These are phyloP conservation scores for Busseola fusca DNA, from an alignment of 2,888 invertebrate species.

Conservation along the genomic window DNA sequence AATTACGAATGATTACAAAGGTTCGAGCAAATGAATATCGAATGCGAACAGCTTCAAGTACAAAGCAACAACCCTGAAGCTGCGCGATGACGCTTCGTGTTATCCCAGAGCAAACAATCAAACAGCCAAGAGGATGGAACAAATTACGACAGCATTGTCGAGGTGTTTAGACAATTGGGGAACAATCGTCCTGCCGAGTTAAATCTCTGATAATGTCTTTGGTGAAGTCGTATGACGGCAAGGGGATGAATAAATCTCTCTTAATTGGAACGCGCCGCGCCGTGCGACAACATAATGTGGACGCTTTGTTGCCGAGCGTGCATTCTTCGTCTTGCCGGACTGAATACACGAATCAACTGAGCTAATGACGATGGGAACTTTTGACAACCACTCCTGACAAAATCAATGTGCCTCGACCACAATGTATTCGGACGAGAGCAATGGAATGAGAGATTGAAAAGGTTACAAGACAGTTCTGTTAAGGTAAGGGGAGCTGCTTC, in stretches of 20 bases:
- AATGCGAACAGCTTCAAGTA: slow-evolving; percentile 77
- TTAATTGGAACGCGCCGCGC: slow-evolving; percentile 84
- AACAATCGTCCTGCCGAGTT: slow-evolving; percentile 85
- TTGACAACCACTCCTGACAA: slow-evolving; percentile 72
- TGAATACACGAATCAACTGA: slow-evolving; percentile 80
- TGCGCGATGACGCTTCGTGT: slow-evolving; percentile 77
- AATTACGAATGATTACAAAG: slow-evolving; percentile 78
- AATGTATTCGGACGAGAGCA: slow-evolving; percentile 57
- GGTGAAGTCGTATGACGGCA: slow-evolving; percentile 78
- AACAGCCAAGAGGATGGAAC: slow-evolving; percentile 82
- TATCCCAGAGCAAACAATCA: slow-evolving; percentile 82
- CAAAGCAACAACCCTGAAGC: slow-evolving; percentile 74
- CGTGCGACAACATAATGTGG: slow-evolving; percentile 84
- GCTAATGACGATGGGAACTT: slow-evolving; percentile 80
- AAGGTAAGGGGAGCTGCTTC: slow-evolving; percentile 50
- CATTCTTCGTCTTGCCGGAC: slow-evolving; percentile 76
- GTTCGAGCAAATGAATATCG: slow-evolving; percentile 82
- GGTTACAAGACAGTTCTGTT: slow-evolving; percentile 51
- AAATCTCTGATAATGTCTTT: slow-evolving; percentile 86
- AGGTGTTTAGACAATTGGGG: slow-evolving; percentile 87
- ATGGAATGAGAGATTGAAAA: slow-evolving; percentile 61
- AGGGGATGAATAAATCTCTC: slow-evolving; percentile 85
- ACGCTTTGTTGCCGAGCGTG: slow-evolving; percentile 79
- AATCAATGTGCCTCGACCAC: slow-evolving; percentile 65
- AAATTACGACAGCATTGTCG: slow-evolving; percentile 84